Conservation (phyloP, 2,797 vertebrate species). For the Mus minutoides region DNA sequence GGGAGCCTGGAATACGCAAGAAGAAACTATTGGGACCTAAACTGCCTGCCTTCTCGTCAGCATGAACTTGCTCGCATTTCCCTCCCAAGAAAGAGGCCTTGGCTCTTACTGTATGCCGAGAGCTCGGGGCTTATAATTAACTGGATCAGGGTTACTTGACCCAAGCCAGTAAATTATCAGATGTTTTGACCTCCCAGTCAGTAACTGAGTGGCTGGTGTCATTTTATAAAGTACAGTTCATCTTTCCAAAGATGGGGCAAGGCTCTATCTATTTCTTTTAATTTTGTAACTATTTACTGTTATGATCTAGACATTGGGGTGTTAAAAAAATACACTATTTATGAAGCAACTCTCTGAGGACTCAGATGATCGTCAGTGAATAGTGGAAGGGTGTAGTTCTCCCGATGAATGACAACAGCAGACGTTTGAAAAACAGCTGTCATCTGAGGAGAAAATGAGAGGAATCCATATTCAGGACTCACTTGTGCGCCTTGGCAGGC, state of each 20-base stretch:
- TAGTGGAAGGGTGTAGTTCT: neutral
- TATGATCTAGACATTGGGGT: neutral
- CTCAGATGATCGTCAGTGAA: neutral
- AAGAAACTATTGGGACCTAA: neutral
- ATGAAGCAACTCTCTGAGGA: neutral
- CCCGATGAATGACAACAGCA: neutral
- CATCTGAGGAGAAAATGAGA: neutral
- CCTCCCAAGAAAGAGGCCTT: neutral
- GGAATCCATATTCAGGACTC: slow-evolving; percentile 83
- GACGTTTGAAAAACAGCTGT: neutral
- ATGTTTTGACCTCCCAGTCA: neutral
- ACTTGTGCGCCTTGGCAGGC: slow-evolving; percentile 94
- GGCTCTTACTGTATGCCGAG: no score
- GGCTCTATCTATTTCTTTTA: neutral
- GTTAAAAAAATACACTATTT: neutral
- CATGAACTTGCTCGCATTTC: neutral
- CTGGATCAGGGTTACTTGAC: neutral
- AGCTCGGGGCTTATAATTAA: neutral
- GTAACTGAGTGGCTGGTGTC: neutral
- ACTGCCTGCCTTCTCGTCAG: neutral
- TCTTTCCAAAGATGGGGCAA: neutral
- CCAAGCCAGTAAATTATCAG: neutral
- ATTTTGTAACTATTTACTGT: neutral
- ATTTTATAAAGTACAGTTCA: neutral
- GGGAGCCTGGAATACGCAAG: neutral